These are phyloP conservation scores for Alcedo atthis DNA, from an alignment of 2,797 vertebrate genomes.

Conservation along the genomic window DNA sequence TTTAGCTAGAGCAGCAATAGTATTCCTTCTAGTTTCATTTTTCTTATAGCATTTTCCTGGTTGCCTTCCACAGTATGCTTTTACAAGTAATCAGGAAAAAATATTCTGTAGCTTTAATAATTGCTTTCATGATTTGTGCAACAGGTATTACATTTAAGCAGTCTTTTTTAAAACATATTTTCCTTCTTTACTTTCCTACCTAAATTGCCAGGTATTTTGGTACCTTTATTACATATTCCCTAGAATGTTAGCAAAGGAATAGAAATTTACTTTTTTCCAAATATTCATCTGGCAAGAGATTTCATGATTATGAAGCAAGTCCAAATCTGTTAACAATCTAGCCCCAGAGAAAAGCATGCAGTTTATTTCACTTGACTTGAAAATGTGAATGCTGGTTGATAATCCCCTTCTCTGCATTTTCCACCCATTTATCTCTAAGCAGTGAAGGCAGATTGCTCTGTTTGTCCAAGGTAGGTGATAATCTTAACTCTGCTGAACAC, in stretches of 20 bases:
- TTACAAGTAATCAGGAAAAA: neutral
- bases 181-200: neutral
- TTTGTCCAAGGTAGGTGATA: neutral
- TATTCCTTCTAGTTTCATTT: constrained; percentile 17
- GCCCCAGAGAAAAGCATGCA: neutral
- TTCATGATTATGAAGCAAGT: neutral
- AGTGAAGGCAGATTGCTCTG: neutral
- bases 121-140: neutral
- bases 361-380: neutral
- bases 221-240: neutral
- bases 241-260: neutral
- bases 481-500: neutral
- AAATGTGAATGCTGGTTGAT: neutral
- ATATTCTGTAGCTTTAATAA: neutral
- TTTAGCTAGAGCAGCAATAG: neutral
- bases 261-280: neutral
- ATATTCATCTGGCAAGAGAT: neutral
- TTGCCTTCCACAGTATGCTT: neutral
- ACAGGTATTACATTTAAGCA: neutral
- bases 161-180: neutral
- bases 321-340: constrained; percentile 21
- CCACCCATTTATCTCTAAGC: neutral
- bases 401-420: neutral
- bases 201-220: neutral
- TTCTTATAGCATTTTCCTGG: constrained; percentile 18